A percentile compares a stretch with the other conserved stretches of the same genome.
Conservation (phyloP, 2,797 vertebrate genomes). For the Chloroceryle inda region DNA sequence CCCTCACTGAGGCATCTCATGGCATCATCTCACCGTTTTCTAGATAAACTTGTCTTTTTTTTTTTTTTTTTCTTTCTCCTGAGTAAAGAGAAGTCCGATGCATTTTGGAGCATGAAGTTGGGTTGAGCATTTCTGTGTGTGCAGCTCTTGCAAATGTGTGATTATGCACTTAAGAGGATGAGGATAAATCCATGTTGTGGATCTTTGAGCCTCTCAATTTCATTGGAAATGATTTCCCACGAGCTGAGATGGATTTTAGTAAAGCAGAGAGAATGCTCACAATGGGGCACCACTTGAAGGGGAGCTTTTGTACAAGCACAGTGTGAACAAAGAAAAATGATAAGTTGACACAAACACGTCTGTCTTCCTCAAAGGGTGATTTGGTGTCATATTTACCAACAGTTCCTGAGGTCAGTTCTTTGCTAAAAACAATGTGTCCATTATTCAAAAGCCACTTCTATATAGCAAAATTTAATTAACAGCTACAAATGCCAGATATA, state of each 20-base stretch:
- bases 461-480: background rate
- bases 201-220: background rate
- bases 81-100: background rate
- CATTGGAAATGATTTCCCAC: constrained; percentile 2
- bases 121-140: background rate
- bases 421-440: background rate
- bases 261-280: background rate
- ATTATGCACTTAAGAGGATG: background rate
- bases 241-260: background rate
- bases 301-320: background rate
- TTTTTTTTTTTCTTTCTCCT: background rate
- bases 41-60: background rate
- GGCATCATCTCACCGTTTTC: background rate
- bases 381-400: background rate
- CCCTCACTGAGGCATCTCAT: background rate
- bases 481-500: background rate
- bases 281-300: background rate
- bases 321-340: background rate
- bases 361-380: background rate
- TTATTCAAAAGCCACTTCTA: background rate
- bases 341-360: background rate
- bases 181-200: background rate
- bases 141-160: background rate
- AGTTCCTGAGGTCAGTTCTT: background rate
- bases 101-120: background rate